Conservation (phyloP, 2,113 vertebrate species). For the Phalacrocorax aristotelis region DNA sequence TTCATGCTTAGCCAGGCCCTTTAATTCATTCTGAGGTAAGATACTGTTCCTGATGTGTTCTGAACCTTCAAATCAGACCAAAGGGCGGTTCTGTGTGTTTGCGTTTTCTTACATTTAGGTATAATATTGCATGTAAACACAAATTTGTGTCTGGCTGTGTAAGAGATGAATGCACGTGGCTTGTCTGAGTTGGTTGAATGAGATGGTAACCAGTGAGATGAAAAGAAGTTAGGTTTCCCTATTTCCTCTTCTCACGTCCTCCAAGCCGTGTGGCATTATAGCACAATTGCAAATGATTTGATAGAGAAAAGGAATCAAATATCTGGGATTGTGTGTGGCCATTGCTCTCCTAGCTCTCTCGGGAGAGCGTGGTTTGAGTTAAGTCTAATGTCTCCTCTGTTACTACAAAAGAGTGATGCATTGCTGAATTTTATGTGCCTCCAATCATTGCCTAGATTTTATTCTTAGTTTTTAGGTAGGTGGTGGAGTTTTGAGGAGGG, state of each 20-base stretch:
- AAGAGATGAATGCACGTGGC: neutral
- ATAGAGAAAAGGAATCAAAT: neutral
- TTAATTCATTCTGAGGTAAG: neutral
- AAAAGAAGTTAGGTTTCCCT: neutral
- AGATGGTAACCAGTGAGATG: neutral
- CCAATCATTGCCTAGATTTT: neutral
- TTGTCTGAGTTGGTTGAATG: neutral
- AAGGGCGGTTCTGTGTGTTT: neutral
- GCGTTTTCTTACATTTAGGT: neutral
- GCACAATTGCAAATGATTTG: neutral
- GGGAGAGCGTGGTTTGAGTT: neutral
- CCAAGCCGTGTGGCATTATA: neutral
- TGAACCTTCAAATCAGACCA: neutral
- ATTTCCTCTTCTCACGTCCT: neutral
- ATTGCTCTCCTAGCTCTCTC: neutral
- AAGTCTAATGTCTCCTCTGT: neutral
- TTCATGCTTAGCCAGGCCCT: neutral
- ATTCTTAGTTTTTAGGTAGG: neutral
- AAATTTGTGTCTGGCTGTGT: neutral
- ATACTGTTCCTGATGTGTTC: neutral
- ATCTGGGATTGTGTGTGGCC: neutral
- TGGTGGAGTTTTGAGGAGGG: neutral
- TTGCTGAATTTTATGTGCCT: neutral
- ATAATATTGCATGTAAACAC: neutral
- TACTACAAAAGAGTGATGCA: neutral